These are phyloP conservation scores for Perdita meconis DNA, from an alignment of 2,888 invertebrate genomes.

Conservation along the genomic window DNA sequence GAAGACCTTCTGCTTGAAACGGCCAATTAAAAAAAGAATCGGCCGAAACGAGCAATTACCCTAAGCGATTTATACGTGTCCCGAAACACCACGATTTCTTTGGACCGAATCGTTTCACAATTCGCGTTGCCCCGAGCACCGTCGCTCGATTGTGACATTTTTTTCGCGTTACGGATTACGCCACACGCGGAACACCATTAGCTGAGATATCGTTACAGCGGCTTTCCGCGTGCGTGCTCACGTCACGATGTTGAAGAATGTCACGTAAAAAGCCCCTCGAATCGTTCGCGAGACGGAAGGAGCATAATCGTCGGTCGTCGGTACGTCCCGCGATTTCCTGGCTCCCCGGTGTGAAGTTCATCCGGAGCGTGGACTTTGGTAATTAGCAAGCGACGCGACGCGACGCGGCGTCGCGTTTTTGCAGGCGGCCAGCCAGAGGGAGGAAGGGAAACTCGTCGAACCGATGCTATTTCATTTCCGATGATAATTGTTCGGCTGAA, in stretches of 20 bases:
- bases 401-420: slow-evolving; percentile 57
- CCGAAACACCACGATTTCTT: neutral
- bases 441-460: slow-evolving; percentile 52
- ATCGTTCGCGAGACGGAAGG: slow-evolving; percentile 25
- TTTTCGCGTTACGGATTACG: neutral
- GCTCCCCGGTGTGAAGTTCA: slow-evolving; percentile 58
- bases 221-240: neutral
- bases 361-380: slow-evolving; percentile 63
- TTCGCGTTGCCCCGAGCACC: no score
- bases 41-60: no score
- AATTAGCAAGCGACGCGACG: slow-evolving; percentile 63
- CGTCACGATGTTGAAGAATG: slow-evolving; percentile 18
- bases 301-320: slow-evolving; percentile 19
- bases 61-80: neutral
- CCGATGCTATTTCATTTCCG: slow-evolving; percentile 55
- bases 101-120: neutral
- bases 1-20: no score
- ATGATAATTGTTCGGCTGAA: slow-evolving; percentile 58
- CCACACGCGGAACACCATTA: neutral
- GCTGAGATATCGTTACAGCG: neutral
- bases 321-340: slow-evolving; percentile 25
- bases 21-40: no score
- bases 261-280: slow-evolving; percentile 34
- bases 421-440: slow-evolving; percentile 20
- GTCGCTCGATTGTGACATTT: neutral